Percentiles rank a stretch among this genome's conserved stretches.
These are phyloP conservation scores for Diglossa brunneiventris DNA, from an alignment of 2,113 vertebrate species.

Conservation along the genomic window DNA sequence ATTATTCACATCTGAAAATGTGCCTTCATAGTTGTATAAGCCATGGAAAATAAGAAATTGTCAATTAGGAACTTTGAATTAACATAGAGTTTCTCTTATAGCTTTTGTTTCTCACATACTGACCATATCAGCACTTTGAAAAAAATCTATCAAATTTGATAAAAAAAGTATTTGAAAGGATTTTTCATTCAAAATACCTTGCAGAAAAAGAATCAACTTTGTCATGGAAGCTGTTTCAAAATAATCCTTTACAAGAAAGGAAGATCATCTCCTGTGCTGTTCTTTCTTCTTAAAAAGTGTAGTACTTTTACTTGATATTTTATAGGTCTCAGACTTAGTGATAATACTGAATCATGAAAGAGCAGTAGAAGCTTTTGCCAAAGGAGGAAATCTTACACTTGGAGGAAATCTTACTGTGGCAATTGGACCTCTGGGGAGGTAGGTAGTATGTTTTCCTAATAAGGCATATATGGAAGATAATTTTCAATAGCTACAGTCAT, in stretches of 20 bases:
- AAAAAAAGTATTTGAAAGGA: neutral
- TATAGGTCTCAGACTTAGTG: conserved; percentile 93
- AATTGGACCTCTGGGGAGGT: conserved; percentile 90
- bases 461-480: neutral
- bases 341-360: conserved; percentile 92
- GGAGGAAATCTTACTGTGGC: conserved; percentile 95
- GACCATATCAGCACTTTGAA: neutral
- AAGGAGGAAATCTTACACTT: conserved; percentile 93
- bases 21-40: neutral
- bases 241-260: neutral
- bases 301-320: neutral
- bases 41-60: neutral
- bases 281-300: neutral
- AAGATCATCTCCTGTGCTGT: neutral
- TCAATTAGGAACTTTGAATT: neutral
- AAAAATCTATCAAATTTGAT: neutral
- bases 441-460: neutral
- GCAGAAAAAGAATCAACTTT: conserved; percentile 13
- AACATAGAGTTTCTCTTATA: neutral
- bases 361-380: conserved; percentile 95
- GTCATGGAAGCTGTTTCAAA: neutral
- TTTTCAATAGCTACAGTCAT: neutral
- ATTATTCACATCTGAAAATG: neutral
- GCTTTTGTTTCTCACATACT: neutral
- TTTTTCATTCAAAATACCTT: neutral